Conservation (phyloP, 2,888 invertebrate species). For the Lissocephala sabroskyi region DNA sequence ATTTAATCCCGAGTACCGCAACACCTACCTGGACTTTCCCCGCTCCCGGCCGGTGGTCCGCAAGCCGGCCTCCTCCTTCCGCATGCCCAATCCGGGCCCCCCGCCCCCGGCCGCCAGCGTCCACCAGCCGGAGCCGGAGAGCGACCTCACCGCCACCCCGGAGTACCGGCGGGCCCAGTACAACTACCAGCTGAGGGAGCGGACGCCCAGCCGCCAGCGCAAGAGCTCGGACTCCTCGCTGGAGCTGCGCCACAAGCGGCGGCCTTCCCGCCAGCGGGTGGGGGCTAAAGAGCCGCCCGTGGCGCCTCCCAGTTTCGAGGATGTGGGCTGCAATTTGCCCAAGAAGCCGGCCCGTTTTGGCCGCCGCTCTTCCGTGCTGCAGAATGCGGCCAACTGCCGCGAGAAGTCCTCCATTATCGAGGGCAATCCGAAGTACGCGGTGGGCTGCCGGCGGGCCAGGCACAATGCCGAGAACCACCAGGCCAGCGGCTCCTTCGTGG, state of each 20-base stretch:
- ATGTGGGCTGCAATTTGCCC: slow-evolving; percentile 36
- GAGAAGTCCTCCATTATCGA: slow-evolving; percentile 66
- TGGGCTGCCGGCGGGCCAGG: slow-evolving; percentile 41
- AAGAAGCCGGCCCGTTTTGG: slow-evolving; percentile 67
- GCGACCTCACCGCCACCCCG: slow-evolving; percentile 65
- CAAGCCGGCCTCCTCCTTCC: slow-evolving; percentile 69
- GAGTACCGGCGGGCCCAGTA: slow-evolving; percentile 71
- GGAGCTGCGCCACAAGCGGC: slow-evolving; percentile 37
- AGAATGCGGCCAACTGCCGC: slow-evolving; percentile 59
- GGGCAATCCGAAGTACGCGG: slow-evolving; percentile 67
- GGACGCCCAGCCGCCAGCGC: slow-evolving; percentile 49
- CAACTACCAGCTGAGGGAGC: slow-evolving; percentile 67
- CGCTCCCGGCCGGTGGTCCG: slow-evolving; percentile 68
- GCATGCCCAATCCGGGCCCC: slow-evolving; percentile 51
- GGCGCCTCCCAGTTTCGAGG: slow-evolving; percentile 52
- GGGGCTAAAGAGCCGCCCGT: slow-evolving; percentile 32
- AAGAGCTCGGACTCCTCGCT: slow-evolving; percentile 46
- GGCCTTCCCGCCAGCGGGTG: slow-evolving; percentile 47
- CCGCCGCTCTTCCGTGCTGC: slow-evolving; percentile 63
- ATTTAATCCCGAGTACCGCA: slow-evolving; percentile 72
- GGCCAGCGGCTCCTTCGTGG: slow-evolving; percentile 62
- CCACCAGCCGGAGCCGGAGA: slow-evolving; percentile 16
- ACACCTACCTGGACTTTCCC: slow-evolving; percentile 70
- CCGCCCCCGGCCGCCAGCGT: slow-evolving; percentile 14
- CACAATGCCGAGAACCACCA: slow-evolving; percentile 47